Base-by-base conservation (phyloP, 2,113 vertebrate species). In the Noturus placidus region DNA sequence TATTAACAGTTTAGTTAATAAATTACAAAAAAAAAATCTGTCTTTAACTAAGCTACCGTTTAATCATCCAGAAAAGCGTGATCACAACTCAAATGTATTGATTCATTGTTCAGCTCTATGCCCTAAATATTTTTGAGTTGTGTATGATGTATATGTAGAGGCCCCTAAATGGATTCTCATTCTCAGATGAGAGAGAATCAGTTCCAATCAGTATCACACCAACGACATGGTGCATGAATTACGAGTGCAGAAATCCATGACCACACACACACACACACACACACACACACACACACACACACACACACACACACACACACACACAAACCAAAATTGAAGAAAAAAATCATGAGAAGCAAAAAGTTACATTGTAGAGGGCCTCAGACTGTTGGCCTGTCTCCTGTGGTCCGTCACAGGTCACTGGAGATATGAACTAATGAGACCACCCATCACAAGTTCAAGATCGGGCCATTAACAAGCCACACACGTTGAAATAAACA, bases 361-460 rank as follows among this genome's bases (percentile, higher is more conserved):
- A 35, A 22, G 25, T 14, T 35, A 67, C 63, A 84, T 79, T 15
- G 0, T 38, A 50, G 59, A 82, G 10, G 70, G 50, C 72, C 57
- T 74, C 70, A 72, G 59, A 76, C 50, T 38, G 78, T 61, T n/a
- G 82, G 33, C 63, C 65, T 50, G 27, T 61, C 30, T 86, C 15
- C 46, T 54, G 35, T 5, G 81, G 35, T 83, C 74, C 38, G 84
- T 83, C 87, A 74, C 84, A 88, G 81, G 80, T 46, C 84, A 80
- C 17, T 84, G 57, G 63, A 90, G 42, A 81, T 87, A 83, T 30
- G 50, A 84, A 87, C 85, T 90, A 88, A 90, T 84, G 84, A 88
- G 69, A 63, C 84, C 84, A 65, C 57, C 84, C 30, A 56, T 54
- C 19, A 56, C 63, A 54, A 63, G 50, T 79, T 87, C 86, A 78